Conservation (phyloP, 2,888 invertebrate species). For the Brenthis hecate region DNA sequence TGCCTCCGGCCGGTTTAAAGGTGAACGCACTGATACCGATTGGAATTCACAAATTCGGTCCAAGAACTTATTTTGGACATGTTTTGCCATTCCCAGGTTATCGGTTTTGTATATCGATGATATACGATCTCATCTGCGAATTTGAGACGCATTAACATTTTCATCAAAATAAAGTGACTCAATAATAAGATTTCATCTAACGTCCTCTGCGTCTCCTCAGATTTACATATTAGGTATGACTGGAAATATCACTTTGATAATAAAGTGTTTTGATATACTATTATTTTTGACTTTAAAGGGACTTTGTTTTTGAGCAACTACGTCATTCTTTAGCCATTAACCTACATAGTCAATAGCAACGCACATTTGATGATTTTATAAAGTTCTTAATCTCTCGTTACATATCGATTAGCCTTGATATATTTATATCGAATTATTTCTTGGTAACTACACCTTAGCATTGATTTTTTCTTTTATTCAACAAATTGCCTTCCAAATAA, state of each 20-base stretch:
- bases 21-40: conserved; percentile 71
- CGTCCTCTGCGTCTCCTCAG: conserved; percentile 33
- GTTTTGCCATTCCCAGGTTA: conserved; percentile 70
- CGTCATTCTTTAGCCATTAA: conserved; percentile 53
- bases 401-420: conserved; percentile 56
- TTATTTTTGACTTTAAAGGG: conserved; percentile 4
- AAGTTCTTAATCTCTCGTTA: conserved; percentile 30
- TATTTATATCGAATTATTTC: background rate
- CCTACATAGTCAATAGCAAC: conserved; percentile 48
- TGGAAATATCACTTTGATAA: background rate
- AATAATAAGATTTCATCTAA: conserved; percentile 35
- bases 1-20: conserved; percentile 74
- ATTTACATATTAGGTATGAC: conserved; percentile 37
- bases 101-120: conserved; percentile 62
- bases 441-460: background rate
- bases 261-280: background rate
- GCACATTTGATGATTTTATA: background rate
- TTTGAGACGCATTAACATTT: conserved; percentile 44
- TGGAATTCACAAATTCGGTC: conserved; percentile 70
- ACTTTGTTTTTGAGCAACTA: conserved; percentile 7
- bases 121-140: conserved; percentile 60
- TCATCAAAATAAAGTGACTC: conserved; percentile 41
- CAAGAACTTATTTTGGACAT: conserved; percentile 65
- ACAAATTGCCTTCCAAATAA: background rate
- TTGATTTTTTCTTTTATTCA: too few relatives aligned